Base-by-base conservation (phyloP, 37 sponge, comb jelly and placozoan genomes). In the Halisarca cf. caerulea region DNA sequence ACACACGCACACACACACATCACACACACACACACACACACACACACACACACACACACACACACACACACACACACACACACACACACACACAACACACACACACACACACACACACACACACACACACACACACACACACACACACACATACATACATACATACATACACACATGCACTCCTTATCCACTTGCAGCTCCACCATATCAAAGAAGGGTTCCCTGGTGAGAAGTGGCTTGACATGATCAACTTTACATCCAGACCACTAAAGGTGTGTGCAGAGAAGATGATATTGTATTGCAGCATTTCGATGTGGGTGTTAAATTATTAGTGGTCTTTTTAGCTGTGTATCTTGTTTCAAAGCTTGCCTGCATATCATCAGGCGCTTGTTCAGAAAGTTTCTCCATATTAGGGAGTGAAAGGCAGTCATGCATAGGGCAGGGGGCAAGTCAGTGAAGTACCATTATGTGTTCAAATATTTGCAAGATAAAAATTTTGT, bases 31-130 rank as follows among this genome's bases (percentile, higher is more conserved):
- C 28, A 23, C 30, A 28, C 28, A 61, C 15, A 23, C 64, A 15
- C 15, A 23, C 64, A 15, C 30, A 62, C 23, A 6, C 64, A 62
- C 64, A 62, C 64, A 62, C 69, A 68, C 69, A 30, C 51, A 47
- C 51, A 47, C 11, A 47, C 51, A 14, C 11, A 47, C 51, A 47
- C 11, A 47, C 51, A 47, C 35, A 30, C 69, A 68, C 69, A 18
- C 34, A 8, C 30, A 34, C 34, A 30, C 4, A 34, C 34, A 1
- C 4, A 61, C 35, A 27, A 68, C 69, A 68, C 33, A 28, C 35
- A 27, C 64, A 62, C 64, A 62, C 64, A 62, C 64, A 27, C 64
- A 15, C 64, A 62, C 64, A 62, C 64, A 62, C 23, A 62, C 64
- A 62, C 64, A 62, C 30, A 27, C 64, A 20, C 64, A 15, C 30